Base-by-base conservation (phyloP, 2,797 vertebrate species). In the Tapirus indicus region DNA sequence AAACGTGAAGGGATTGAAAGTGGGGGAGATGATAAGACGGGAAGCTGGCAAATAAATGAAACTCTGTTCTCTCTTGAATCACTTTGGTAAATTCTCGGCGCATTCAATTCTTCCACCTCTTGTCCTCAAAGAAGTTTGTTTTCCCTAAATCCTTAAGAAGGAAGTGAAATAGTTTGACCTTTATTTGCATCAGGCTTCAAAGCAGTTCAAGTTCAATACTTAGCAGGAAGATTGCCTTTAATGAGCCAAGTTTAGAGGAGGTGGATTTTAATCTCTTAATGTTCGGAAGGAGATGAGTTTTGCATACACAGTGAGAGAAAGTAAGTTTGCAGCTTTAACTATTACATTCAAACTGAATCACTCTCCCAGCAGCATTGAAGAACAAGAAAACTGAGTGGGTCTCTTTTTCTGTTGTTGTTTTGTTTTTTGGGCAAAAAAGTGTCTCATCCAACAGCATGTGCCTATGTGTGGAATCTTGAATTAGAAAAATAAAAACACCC, bases 141-240 rank as follows among this genome's bases (percentile, higher is more conserved):
- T 97, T 52, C 87, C 92, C 75, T 85, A 78, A 77, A 83, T 95
- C 74, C 49, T 72, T 88, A 84, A 85, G 54, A 74, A 95, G 58
- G 79, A 82, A 88, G 79, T 74, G 87, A 97, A 94, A 97, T 89
- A 94, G 80, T 82, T 88, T 97, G 97, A 96, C 97, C 94, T 98
- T 97, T 97, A 93, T 97, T 97, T 98, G 92, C 86, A 94, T 84
- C 71, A 78, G 80, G 80, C 83, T 97, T 93, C 97, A 96, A 96
- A 95, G 77, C 89, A 95, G 94, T 96, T 97, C 89, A 96, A 71
- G 75, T 97, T 97, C 95, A 95, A 2, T 95, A 87, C 95, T 97
- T 97, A 94, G 69, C 91, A 83, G 47, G 79, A 96, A 97, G 93
- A 98, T 97, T 94, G 89, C 84, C 92, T 97, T 90, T 98, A 97